Base-by-base conservation (phyloP, 35 echinoderm and acorn worm species). In the Heliocidaris tuberculata region DNA sequence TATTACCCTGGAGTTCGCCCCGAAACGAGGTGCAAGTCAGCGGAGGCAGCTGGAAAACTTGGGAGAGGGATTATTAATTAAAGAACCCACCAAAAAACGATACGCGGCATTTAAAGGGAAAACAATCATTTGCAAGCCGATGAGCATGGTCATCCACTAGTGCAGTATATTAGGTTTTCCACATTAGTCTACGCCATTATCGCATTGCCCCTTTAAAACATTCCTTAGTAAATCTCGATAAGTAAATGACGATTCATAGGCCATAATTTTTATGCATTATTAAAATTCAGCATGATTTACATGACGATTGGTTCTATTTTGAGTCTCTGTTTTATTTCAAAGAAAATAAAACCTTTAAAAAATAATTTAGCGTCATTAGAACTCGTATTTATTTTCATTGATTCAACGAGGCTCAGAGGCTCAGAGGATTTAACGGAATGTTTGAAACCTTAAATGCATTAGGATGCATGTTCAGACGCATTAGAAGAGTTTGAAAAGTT, bases 21-120 rank as follows among this genome's bases (percentile, higher is more conserved):
- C 48, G 21, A 49, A 48, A 93, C 50, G 31, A 93, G 27, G 48
- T 42, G 50, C 48, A 59, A 49, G 50, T 49, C 91, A 93, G 17
- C 16, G 50, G n/a, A 49, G 32, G n/a, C 91, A 93, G 91, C 91
- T 93, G 91, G 47, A 93, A 93, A 56, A 49, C 48, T 59, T 59
- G 31, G 9, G 47, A 93, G 16, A 19, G 9, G 50, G 91, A 93
- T 93, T 93, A 93, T 93, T 93, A 93, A 93, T 93, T 93, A 93
- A 93, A 93, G 91, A 93, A 50, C 91, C n/a, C 91, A 93, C 48
- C 50, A 93, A 88, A 89, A 32, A 89, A 42, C 47, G 65, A 78
- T 78, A 78, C 87, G 87, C 19, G 15, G 17, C 24, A 47, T 89
- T 89, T 89, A 89, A 89, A 89, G 87, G 87, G 87, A 89, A 89